Conservation (phyloP, 2,113 vertebrate species). For the Galbula dea region DNA sequence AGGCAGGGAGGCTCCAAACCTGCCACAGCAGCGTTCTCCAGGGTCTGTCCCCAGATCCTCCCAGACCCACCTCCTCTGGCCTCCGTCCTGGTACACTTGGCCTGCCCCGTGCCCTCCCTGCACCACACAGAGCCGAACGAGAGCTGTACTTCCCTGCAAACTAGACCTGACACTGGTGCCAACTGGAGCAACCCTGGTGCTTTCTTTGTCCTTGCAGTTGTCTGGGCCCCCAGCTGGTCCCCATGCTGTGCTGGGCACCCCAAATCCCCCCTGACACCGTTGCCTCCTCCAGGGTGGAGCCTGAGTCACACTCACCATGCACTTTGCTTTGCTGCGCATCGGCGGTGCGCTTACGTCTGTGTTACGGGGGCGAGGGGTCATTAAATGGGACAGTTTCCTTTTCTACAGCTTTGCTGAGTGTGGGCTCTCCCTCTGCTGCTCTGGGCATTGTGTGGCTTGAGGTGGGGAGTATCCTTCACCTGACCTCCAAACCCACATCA, state of each 20-base stretch:
- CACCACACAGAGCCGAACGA: background rate
- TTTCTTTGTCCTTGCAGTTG: constrained; percentile 17
- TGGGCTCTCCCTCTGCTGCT: constrained; percentile 13
- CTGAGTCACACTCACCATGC: background rate
- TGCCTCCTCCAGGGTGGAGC: background rate
- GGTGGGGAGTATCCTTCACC: accelerated
- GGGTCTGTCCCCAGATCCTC: background rate
- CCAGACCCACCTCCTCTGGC: background rate
- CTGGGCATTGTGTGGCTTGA: accelerated
- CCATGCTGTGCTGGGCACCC: background rate
- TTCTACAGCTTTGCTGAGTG: background rate
- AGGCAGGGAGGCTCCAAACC: constrained; percentile 9
- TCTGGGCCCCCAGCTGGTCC: background rate
- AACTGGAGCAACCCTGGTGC: constrained; percentile 10
- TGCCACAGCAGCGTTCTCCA: background rate
- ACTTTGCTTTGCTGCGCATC: constrained; percentile 6
- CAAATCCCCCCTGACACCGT: too few relatives aligned
- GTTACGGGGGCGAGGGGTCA: constrained; percentile 13
- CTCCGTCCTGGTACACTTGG: background rate
- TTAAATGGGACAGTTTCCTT: constrained; percentile 62
- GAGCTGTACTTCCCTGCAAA: constrained; percentile 40
- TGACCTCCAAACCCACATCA: background rate
- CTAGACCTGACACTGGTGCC: constrained; percentile 47
- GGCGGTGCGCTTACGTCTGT: background rate
- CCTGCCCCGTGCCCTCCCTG: background rate